Conservation (phyloP, 2,888 invertebrate genomes). For the Protophormia terraenovae region DNA sequence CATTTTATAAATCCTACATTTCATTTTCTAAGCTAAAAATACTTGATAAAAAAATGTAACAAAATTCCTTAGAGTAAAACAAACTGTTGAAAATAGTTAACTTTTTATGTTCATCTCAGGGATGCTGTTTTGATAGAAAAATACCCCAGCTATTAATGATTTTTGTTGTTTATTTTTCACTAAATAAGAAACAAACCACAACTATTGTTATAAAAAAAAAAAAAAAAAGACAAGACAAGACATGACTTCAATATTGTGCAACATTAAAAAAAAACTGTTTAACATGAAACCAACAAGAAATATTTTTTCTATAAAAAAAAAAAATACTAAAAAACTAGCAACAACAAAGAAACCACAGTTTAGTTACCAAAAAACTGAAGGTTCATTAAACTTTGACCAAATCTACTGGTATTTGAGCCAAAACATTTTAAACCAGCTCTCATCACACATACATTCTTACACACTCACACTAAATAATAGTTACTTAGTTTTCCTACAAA, state of each 20-base stretch:
- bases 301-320: background rate
- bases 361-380: conserved; percentile 32
- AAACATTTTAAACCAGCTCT: conserved; percentile 13
- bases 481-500: background rate
- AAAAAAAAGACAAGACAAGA: background rate
- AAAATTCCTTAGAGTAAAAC: background rate
- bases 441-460: background rate
- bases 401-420: conserved; percentile 59
- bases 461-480: background rate
- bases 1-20: background rate
- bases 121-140: background rate
- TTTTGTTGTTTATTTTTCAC: background rate
- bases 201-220: background rate
- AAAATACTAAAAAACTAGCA: background rate
- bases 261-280: conserved; percentile 6
- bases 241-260: conserved; percentile 1
- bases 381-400: conserved; percentile 67
- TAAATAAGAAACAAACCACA: background rate
- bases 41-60: background rate
- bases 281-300: background rate
- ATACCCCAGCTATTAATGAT: background rate
- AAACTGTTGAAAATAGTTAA: background rate
- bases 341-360: conserved; percentile 15
- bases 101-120: background rate
- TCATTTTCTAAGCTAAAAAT: background rate